Conservation (phyloP, 30 jellyfish, hydroid and myxozoan genomes). For the Clytia hemisphaerica region DNA sequence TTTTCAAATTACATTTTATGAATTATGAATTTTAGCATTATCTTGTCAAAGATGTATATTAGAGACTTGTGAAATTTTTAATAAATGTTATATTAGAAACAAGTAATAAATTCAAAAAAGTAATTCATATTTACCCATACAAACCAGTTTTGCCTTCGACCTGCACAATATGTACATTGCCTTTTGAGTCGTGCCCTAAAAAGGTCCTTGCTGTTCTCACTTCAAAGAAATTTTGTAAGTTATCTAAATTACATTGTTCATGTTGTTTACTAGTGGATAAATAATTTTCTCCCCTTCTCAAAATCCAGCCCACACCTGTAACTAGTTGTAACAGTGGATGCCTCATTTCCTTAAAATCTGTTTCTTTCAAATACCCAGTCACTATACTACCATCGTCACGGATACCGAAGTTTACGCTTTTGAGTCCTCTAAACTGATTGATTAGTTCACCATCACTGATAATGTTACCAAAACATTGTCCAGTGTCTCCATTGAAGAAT, state of each 20-base stretch:
- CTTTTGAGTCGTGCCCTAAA: slow-evolving; percentile 64
- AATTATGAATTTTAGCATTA: background rate
- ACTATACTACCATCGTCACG: slow-evolving; percentile 64
- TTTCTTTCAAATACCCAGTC: slow-evolving; percentile 65
- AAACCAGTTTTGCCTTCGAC: slow-evolving; percentile 82
- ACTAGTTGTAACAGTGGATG: slow-evolving; percentile 76
- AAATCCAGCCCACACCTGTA: slow-evolving; percentile 89
- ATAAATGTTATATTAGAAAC: background rate
- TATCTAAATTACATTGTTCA: slow-evolving; percentile 65
- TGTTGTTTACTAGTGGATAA: slow-evolving; percentile 47
- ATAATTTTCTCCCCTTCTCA: slow-evolving; percentile 58
- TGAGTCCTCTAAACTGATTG: slow-evolving; percentile 44
- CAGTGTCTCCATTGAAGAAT: slow-evolving; percentile 49
- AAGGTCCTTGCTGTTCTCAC: slow-evolving; percentile 78
- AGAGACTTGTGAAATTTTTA: too few relatives aligned
- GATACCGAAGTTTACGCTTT: slow-evolving; percentile 69
- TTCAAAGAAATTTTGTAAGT: slow-evolving; percentile 44
- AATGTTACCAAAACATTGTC: slow-evolving; percentile 76
- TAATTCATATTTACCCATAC: slow-evolving; percentile 50
- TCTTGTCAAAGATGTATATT: too few relatives aligned
- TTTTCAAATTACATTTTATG: too few relatives aligned
- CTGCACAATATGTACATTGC: slow-evolving; percentile 52
- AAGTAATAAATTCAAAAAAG: background rate
- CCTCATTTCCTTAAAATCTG: background rate
- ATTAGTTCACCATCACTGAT: slow-evolving; percentile 56